A percentile compares a stretch with the other conserved stretches of the same genome.
These are phyloP conservation scores for Sturnus vulgaris DNA, from an alignment of 2,113 vertebrate species.

Conservation along the genomic window DNA sequence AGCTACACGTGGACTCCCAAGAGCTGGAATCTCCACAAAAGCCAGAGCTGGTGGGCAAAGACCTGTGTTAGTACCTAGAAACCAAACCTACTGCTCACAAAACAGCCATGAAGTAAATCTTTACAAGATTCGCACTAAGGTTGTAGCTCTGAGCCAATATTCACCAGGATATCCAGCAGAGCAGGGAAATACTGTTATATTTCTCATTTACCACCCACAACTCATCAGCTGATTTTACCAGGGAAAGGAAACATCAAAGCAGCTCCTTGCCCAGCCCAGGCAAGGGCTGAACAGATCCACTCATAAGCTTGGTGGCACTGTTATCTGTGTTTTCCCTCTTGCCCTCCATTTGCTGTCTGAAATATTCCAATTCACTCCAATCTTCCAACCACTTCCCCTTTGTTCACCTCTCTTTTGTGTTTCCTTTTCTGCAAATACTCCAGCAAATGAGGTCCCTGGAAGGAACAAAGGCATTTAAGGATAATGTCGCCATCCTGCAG, in stretches of 20 bases:
- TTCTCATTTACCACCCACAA: neutral
- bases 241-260: neutral
- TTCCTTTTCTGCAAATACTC: conserved; percentile 22
- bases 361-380: conserved; percentile 17
- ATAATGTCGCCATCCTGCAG: neutral
- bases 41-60: rapidly evolving
- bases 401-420: conserved; percentile 52
- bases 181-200: neutral
- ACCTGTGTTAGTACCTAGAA: neutral
- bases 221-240: neutral
- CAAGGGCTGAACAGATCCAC: neutral
- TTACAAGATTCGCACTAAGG: neutral
- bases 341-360: neutral
- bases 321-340: conserved; percentile 16
- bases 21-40: neutral
- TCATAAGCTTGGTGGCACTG: conserved; percentile 9
- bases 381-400: conserved; percentile 47
- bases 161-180: neutral
- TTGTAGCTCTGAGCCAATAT: neutral
- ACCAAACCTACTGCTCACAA: neutral
- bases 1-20: neutral
- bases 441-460: conserved; percentile 2
- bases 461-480: conserved; percentile 38
- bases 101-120: neutral
- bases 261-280: neutral